phyloP scores from a whole-genome alignment of 1,140 invertebrate genomes.

The Ridgeia piscesae region DNA sequence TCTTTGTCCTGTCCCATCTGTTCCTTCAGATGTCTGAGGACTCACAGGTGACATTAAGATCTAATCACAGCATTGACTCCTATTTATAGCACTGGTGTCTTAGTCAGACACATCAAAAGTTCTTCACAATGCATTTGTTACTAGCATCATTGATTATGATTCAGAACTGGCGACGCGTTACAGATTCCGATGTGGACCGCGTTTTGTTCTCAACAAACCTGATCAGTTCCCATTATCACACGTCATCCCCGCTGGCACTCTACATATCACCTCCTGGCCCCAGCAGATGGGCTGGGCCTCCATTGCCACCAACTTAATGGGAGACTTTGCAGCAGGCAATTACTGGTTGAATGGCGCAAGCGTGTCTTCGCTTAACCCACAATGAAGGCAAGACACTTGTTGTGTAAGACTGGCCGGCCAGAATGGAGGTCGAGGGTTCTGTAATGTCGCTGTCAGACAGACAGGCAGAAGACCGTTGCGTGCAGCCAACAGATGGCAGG shows the following conservation, averaged over 20 bases:
- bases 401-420: not conserved
- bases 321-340: not conserved
- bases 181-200: too few species aligned
- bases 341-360: not conserved
- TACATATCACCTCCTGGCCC: not conserved
- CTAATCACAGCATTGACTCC: too few species aligned
- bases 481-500: not conserved
- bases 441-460: not conserved
- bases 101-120: too few species aligned
- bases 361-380: not conserved
- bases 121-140: too few species aligned
- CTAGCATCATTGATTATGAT: too few species aligned
- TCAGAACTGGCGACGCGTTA: too few species aligned
- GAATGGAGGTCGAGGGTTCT: not conserved
- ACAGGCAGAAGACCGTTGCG: not conserved
- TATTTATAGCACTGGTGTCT: too few species aligned
- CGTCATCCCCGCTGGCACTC: not conserved
- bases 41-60: too few species aligned
- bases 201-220: too few species aligned
- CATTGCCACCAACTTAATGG: not conserved
- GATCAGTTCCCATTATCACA: not conserved
- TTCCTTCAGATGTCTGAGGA: too few species aligned
- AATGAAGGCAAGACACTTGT: not conserved
- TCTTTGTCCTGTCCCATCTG: too few species aligned
- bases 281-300: not conserved